phyloP scores from a whole-genome alignment of 2,888 invertebrate genomes.

The Polyploca ridens region DNA sequence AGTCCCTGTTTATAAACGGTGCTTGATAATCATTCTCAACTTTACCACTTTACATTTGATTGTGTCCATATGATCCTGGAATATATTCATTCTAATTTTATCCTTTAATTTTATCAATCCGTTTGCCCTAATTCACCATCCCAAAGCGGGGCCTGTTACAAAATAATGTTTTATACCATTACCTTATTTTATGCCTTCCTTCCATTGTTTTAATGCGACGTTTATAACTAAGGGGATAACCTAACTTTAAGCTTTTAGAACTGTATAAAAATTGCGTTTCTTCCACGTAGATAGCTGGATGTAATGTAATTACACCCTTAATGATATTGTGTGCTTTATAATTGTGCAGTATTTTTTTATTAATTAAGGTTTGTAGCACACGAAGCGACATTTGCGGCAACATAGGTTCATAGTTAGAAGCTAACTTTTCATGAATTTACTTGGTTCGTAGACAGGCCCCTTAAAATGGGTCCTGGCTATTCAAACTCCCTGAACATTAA shows the following conservation, averaged over 20 bases:
- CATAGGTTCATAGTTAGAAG: neutral
- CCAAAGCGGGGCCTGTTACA: neutral
- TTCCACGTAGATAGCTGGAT: slow-evolving; percentile 20
- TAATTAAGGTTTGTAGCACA: slow-evolving; percentile 13
- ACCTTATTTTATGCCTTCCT: neutral
- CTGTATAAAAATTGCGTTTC: slow-evolving; percentile 24
- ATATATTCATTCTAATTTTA: too few species aligned
- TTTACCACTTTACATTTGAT: too few species aligned
- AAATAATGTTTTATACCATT: neutral
- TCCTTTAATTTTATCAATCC: neutral
- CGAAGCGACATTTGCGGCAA: slow-evolving; percentile 15
- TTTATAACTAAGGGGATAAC: neutral
- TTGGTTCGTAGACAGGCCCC: too few species aligned
- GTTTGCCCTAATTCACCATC: neutral
- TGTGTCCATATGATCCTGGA: too few species aligned
- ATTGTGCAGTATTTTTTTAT: slow-evolving; percentile 38
- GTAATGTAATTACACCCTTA: slow-evolving; percentile 32
- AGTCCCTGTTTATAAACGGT: neutral
- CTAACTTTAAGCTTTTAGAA: slow-evolving; percentile 30
- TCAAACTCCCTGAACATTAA: neutral
- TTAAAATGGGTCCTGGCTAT: too few species aligned
- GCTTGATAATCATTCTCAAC: neutral
- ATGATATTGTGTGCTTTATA: slow-evolving; percentile 18
- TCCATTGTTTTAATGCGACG: neutral
- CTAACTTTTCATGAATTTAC: too few species aligned